Evolutionary conservation across 1,140 invertebrate genomes (phyloP), one percentile per base, ranked within the genome.

Genomic region (Frieseomelitta varia): DNA sequence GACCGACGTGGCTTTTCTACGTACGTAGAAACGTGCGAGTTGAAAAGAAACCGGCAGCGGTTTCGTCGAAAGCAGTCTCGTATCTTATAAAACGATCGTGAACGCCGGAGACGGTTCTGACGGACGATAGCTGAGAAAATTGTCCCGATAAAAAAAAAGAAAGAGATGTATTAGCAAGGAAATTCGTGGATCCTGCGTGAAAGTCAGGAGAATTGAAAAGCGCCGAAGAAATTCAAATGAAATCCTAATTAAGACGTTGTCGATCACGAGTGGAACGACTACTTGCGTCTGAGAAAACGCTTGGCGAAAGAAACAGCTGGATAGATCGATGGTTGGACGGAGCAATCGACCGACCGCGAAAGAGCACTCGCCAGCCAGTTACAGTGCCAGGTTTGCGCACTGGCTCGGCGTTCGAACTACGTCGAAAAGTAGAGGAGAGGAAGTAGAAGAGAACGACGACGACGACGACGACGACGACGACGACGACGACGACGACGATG

Each of bases 161-260:
- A 19, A 27, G 30, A 15, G 3, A 51, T 8, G 39, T 47, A 0
- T 17, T 63, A 39, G 63, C 56, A 19, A 73, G 34, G n/a, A 61
- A 34, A 10, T 19, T 39, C 14, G 14, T 21, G 11, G 19, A 12
- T 53, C 11, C n/a, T 30, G 24, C 58, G n/a, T 53, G 55, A 55
- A 80, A 71, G 12, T 11, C 3, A 11, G 19, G n/a, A n/a, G n/a
- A n/a, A n/a, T n/a, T 10, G 39, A 58, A 55, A 27, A n/a, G 10
- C n/a, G 8, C 17, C 19, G 2, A 14, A n/a, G 58, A 8, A 11
- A n/a, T n/a, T n/a, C n/a, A n/a, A 71, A 84, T 71, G 76, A 84
- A 84, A 79, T 84, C 81, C 75, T 71, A 84, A 84, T 84, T 84
- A 84, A 84, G 81, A 84, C 75, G 75, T 71, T 51, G 73, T 56